Evolutionary conservation across 2,113 vertebrate genomes (phyloP).

Genomic region (Cyrtonyx montezumae): DNA sequence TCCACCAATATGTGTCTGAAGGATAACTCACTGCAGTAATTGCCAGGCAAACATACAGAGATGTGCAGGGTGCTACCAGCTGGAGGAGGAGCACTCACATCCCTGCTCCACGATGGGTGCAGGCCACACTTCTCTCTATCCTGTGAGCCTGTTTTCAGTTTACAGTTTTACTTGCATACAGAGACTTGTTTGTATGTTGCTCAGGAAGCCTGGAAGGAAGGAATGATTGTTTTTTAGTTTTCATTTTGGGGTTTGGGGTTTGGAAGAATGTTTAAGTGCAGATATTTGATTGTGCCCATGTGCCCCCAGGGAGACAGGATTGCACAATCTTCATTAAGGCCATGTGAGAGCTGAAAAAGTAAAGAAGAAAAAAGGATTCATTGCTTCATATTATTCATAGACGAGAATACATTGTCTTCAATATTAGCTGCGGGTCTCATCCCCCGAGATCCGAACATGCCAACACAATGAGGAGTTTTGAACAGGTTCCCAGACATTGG

Average conservation of each 20-base stretch:
- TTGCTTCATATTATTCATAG: background rate
- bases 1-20: rapidly evolving
- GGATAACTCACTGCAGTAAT: rapidly evolving
- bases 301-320: background rate
- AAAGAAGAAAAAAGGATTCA: background rate
- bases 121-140: background rate
- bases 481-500: background rate
- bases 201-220: background rate
- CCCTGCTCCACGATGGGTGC: background rate
- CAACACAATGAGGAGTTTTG: background rate
- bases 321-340: slow-evolving; percentile 25
- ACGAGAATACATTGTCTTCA: background rate
- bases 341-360: background rate
- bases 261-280: background rate
- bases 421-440: slow-evolving; percentile 13
- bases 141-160: background rate
- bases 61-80: rapidly evolving
- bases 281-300: background rate
- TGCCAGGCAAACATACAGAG: background rate
- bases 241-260: background rate
- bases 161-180: background rate
- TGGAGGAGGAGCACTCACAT: rapidly evolving
- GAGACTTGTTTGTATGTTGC: background rate
- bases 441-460: background rate
- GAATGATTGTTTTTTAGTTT: background rate